Percentiles rank a stretch among this genome's conserved stretches.
Evolutionary conservation across 2,797 vertebrate species (phyloP).

Genomic region (Onychomys leucogaster): DNA sequence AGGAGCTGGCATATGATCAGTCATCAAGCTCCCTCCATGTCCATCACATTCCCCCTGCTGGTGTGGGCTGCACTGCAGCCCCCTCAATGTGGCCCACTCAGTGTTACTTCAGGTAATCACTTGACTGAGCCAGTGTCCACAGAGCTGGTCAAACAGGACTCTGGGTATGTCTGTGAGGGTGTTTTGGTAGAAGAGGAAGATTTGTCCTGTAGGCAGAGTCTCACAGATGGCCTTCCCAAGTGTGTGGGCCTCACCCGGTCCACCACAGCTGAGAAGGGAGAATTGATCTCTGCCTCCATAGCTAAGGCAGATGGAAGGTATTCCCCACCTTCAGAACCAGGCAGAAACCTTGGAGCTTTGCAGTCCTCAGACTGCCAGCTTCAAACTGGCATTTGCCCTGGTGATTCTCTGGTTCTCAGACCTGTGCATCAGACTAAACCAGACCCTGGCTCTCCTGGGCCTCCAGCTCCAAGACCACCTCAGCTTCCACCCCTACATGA

Average conservation of each 20-base stretch:
- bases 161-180: background rate
- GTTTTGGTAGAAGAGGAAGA: background rate
- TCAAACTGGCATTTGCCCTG: background rate
- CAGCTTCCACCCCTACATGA: background rate
- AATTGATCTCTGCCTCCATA: background rate
- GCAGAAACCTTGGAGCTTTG: background rate
- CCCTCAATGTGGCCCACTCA: background rate
- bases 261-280: background rate
- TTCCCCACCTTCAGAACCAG: background rate
- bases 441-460: background rate
- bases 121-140: background rate
- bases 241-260: background rate
- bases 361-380: background rate
- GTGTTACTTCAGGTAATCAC: background rate
- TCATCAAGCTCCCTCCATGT: background rate
- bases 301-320: background rate
- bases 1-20: background rate
- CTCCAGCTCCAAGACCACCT: background rate
- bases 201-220: background rate
- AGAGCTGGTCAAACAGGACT: background rate
- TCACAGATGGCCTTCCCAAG: too few relatives aligned
- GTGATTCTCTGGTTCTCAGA: too few relatives aligned
- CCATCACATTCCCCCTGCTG: background rate
- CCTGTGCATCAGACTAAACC: background rate
- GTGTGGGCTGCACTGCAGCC: background rate